phyloP scores from a whole-genome alignment of 2,888 invertebrate species.

The Euphydryas editha region DNA sequence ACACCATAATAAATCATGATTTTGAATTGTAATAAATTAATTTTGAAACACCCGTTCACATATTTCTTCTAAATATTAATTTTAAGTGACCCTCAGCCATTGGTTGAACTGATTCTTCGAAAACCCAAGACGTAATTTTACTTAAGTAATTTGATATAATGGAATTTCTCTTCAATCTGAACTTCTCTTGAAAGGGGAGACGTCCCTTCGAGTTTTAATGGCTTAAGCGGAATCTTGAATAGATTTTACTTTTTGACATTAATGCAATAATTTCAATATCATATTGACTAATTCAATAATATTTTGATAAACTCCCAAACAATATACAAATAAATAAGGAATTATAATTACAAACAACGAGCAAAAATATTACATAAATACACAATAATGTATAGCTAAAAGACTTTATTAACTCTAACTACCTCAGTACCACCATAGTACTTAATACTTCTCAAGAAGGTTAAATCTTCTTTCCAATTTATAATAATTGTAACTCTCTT shows the following conservation, averaged over 20 bases:
- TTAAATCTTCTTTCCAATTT: no score
- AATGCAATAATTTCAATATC: conserved; percentile 30
- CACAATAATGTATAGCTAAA: no score
- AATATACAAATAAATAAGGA: background rate
- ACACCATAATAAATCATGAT: background rate
- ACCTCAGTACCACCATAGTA: no score
- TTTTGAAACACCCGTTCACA: background rate
- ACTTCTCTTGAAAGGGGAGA: conserved; percentile 43
- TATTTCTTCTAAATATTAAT: conserved; percentile 1
- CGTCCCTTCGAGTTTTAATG: conserved; percentile 45
- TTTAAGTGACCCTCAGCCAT: conserved; percentile 31
- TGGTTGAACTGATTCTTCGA: conserved; percentile 39
- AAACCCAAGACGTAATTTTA: conserved; percentile 42
- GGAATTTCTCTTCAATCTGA: conserved; percentile 45
- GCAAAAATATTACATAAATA: no score
- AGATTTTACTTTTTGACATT: conserved; percentile 43
- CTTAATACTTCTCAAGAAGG: no score
- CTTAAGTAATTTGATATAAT: conserved; percentile 46
- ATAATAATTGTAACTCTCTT: no score
- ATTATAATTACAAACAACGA: no score
- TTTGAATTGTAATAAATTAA: background rate
- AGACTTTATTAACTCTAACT: no score
- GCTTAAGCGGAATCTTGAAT: conserved; percentile 44
- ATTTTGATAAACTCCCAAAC: background rate
- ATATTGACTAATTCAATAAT: conserved; percentile 15